Evolutionary conservation across 2,888 invertebrate genomes (phyloP).

Genomic region (Phyllotreta cruciferae): DNA sequence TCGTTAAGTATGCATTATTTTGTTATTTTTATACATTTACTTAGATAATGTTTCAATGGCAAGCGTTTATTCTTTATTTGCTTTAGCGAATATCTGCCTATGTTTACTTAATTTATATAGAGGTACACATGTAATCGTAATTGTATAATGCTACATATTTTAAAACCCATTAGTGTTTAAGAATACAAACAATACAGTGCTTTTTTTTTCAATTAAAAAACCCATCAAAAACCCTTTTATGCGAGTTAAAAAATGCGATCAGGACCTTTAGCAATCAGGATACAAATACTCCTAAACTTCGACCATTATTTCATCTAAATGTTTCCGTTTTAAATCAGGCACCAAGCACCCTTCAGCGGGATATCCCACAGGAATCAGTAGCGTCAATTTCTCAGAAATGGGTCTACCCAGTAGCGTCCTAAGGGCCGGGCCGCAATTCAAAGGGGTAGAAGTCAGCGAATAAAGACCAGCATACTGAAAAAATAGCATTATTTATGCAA

Average conservation of each 20-base stretch:
- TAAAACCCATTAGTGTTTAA: no score
- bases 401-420: constrained; percentile 79
- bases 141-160: no score
- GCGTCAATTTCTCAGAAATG: constrained; percentile 77
- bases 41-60: no score
- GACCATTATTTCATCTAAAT: constrained; percentile 75
- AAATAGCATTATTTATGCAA: constrained; percentile 35
- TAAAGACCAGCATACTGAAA: constrained; percentile 83
- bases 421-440: constrained; percentile 87
- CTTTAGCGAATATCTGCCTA: no score
- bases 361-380: constrained; percentile 87
- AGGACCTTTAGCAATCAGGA: background rate
- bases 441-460: constrained; percentile 87
- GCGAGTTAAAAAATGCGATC: no score
- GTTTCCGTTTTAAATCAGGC: constrained; percentile 78
- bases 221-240: no score
- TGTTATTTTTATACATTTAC: background rate
- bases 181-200: no score
- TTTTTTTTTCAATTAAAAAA: no score
- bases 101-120: no score
- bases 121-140: no score
- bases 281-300: constrained; percentile 58
- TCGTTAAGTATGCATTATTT: no score
- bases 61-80: no score
- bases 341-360: constrained; percentile 79